Percentiles rank a stretch among this genome's conserved stretches.
Evolutionary conservation across 2,888 invertebrate genomes (phyloP).

Genomic region (Tetragonisca angustula): DNA sequence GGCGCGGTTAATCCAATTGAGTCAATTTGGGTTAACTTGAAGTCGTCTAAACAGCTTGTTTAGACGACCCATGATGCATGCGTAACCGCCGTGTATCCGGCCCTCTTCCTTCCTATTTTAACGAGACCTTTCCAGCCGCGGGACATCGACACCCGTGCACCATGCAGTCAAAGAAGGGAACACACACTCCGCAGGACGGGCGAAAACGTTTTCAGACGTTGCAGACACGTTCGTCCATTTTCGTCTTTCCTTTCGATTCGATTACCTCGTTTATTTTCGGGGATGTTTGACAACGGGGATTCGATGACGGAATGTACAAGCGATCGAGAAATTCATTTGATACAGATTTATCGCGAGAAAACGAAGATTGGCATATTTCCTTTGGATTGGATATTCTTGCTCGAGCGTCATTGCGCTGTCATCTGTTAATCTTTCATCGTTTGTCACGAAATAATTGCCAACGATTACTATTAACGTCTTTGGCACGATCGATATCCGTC

Average conservation of each 20-base stretch:
- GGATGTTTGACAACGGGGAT: background rate
- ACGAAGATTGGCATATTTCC: background rate
- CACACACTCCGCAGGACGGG: background rate
- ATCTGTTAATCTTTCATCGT: background rate
- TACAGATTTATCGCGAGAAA: background rate
- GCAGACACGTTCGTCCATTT: background rate
- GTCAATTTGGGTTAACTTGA: slow-evolving; percentile 84
- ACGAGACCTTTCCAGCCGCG: slow-evolving; percentile 57
- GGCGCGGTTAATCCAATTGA: slow-evolving; percentile 83
- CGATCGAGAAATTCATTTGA: background rate
- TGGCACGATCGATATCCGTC: too few relatives aligned
- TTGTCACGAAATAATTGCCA: background rate
- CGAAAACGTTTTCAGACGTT: background rate
- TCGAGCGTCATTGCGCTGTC: background rate
- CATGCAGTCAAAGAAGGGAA: background rate
- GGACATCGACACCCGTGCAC: slow-evolving; percentile 50
- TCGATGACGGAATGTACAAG: background rate
- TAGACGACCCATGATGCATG: slow-evolving; percentile 80
- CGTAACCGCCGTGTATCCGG: slow-evolving; percentile 78
- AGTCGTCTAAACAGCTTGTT: slow-evolving; percentile 84
- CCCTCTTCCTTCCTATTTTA: slow-evolving; percentile 78
- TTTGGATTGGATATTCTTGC: background rate
- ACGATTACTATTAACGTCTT: background rate
- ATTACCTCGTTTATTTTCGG: background rate
- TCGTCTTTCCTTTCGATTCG: too few relatives aligned